A percentile compares a stretch with the other conserved stretches of the same genome.
Evolutionary conservation across 2,113 vertebrate species (phyloP).

Genomic region (Solenodon paradoxus): DNA sequence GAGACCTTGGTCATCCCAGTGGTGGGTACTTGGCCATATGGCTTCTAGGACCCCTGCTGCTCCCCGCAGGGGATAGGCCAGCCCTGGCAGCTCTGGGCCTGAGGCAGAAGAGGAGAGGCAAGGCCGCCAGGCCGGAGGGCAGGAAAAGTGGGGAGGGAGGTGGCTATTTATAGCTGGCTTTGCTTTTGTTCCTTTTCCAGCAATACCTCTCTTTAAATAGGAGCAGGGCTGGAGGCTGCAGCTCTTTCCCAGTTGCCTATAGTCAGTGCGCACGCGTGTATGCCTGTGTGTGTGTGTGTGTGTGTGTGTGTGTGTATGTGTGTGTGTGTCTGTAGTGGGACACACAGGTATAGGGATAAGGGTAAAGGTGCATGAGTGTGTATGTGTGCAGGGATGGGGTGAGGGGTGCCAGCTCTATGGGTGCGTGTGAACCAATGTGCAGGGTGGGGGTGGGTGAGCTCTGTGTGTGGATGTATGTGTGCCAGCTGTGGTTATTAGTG

Average conservation of each 20-base stretch:
- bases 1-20: neutral
- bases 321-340: neutral
- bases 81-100: conserved; percentile 38
- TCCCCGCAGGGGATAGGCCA: neutral
- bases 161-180: conserved; percentile 83
- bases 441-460: neutral
- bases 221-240: conserved; percentile 75
- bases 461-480: neutral
- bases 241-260: conserved; percentile 57
- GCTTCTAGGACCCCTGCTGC: neutral
- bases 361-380: neutral
- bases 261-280: neutral
- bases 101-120: conserved; percentile 46
- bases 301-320: neutral
- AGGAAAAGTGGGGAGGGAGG: conserved; percentile 79
- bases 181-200: conserved; percentile 86
- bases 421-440: neutral
- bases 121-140: conserved; percentile 64
- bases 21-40: neutral
- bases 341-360: neutral
- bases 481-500: neutral
- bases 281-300: neutral
- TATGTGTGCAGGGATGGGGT: neutral
- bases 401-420: neutral
- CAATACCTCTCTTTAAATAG: conserved; percentile 83